Base-by-base conservation (phyloP, 53 echinoderm and acorn worm species). In the Holothuria scabra region DNA sequence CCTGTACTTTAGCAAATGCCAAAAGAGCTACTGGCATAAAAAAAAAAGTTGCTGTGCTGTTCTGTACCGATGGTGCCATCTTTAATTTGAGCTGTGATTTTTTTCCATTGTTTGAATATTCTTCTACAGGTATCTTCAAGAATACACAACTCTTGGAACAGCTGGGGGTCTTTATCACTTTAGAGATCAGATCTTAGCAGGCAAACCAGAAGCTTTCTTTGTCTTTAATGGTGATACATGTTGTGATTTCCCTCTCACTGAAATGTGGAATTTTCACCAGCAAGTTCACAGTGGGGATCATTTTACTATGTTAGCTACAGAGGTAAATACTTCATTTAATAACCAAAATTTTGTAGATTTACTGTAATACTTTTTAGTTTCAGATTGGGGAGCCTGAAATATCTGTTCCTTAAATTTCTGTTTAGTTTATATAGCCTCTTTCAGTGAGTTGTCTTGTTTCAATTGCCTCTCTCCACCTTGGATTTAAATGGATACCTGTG, bases 81-180 rank as follows among this genome's bases (percentile, higher is more conserved):
- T n/a, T 69, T 49, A 48, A 0, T 52, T 79, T 46, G 52, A 52
- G n/a, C 10, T 21, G 3, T 37, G 12, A 24, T 66, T 67, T 5
- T 20, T 0, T 32, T 65, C 16, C n/a, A 21, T 74, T 48, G 1
- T 0, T 52, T 16, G 52, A 52, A 52, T 52, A 52, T 29, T 76
- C 11, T 56, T 31, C 18, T 46, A 28, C 46, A 97, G 97, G 66
- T 97, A 97, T 83, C 83, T 97, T 37, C 97, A 97, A 55, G 97
- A 97, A 72, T 97, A 94, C 87, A 90, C 97, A 21, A 83, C 97
- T 11, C 85, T 97, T 5, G 97, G 97, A 28, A 97, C 97, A 21
- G 97, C 97, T 0, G 97, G 97, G 20, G 97, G 97, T 3, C 79
- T 97, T 34, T 97, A 97, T 88, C 97, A 97, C 83, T 97, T 97